Conservation (phyloP, 64 coral and sea anemone species). For the Montipora capricornis region DNA sequence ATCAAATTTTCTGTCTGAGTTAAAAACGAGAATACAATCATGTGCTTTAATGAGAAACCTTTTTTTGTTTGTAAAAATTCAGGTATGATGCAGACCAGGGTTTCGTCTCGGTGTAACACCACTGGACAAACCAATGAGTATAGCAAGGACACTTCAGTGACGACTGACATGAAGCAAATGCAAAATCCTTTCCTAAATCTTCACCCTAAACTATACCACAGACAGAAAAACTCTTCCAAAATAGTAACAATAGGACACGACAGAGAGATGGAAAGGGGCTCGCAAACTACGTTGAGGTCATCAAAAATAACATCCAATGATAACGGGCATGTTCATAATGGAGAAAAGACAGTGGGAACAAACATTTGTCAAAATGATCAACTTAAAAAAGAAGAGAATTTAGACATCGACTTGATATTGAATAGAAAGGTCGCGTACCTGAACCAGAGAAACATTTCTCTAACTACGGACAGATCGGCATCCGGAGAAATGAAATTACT, state of each 20-base stretch:
- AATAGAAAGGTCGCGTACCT: neutral
- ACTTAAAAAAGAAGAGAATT: neutral
- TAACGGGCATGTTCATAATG: too few species aligned
- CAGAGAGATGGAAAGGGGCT: neutral
- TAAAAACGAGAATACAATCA: too few species aligned
- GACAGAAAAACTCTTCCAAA: neutral
- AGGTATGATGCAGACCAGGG: neutral
- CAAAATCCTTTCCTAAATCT: slow-evolving; percentile 33
- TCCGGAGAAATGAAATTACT: neutral
- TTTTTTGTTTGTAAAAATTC: neutral
- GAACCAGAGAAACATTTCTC: neutral
- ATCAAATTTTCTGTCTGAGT: too few species aligned
- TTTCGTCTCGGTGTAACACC: neutral
- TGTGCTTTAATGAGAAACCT: neutral
- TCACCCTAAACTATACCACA: slow-evolving; percentile 20
- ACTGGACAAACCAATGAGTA: too few species aligned
- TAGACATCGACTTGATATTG: neutral
- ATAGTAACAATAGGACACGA: neutral
- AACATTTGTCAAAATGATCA: neutral
- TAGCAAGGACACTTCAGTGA: neutral
- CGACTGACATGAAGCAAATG: neutral
- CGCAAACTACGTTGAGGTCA: neutral
- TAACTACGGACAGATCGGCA: neutral
- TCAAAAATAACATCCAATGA: neutral
- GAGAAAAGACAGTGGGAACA: neutral